Evolutionary conservation across 2,113 vertebrate genomes (phyloP), one percentile per base, ranked within the genome.

Genomic region (Trachemys scripta): DNA sequence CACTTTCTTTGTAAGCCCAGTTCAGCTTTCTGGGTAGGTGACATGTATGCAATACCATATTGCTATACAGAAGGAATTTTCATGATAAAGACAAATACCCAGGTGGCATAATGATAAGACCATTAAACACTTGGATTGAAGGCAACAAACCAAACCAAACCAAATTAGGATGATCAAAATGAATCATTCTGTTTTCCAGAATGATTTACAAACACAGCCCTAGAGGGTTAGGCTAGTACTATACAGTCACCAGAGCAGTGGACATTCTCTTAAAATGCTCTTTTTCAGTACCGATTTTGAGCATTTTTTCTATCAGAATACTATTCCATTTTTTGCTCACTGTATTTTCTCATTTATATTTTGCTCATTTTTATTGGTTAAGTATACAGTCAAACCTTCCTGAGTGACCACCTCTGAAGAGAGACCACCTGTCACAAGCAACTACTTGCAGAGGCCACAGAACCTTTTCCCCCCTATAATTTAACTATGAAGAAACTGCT

Each of bases 171-270:
- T 51, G 75, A 51, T 89, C 85, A 80, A 13, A 38, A 2, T 6
- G 2, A 83, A 3, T 0, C 3, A 10, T 78, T 96, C 19, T 88
- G 86, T 13, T 42, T 47, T 27, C 45, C 45, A 47, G 25, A 89
- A 59, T 6, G 79, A 12, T 83, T 92, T 89, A 54, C 47, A 90
- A 90, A 29, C 59, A 51, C 10, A n/a, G 2, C 85, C 42, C 92
- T 4, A 17, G 24, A 72, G 6, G 1, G 87, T 90, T 94, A 92
- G 13, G 80, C 8, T 8, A 83, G 22, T 3, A 29, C 85, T 57
- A 83, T 57, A 83, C 31, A 62, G 50, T 72, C 2, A 49, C 8
- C 84, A 49, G 31, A n/a, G 85, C 6, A 45, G 1, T 84, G 3
- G 82, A 3, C 2, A 4, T 13, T 88, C 38, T 38, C 4, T 38